These are phyloP conservation scores for Mohoua ochrocephala DNA, from an alignment of 2,113 vertebrate genomes.

Conservation along the genomic window DNA sequence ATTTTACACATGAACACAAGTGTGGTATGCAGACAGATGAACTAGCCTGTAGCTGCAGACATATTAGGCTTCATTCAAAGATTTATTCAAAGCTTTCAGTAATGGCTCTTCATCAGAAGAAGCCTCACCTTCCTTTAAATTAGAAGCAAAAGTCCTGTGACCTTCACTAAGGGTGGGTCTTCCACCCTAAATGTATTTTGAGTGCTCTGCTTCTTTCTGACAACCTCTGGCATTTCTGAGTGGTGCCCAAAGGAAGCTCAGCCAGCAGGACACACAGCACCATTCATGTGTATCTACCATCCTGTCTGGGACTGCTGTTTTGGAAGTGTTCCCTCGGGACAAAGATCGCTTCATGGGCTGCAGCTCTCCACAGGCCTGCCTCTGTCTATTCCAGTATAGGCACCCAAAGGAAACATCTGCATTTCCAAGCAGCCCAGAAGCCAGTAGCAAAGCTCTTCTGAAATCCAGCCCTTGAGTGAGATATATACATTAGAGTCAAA, in stretches of 20 bases:
- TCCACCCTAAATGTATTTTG: background rate
- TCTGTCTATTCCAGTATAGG: background rate
- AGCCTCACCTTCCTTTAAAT: background rate
- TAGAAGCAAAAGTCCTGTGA: background rate
- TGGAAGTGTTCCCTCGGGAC: background rate
- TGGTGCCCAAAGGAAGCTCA: background rate
- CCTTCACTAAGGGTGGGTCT: background rate
- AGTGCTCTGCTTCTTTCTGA: background rate
- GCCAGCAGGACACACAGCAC: background rate
- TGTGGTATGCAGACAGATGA: background rate
- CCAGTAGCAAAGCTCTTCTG: background rate
- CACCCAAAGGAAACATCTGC: background rate
- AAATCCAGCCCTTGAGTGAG: background rate
- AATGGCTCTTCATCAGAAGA: background rate
- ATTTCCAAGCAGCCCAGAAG: background rate
- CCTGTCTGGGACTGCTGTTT: background rate
- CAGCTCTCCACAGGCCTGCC: background rate
- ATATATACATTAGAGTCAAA: background rate
- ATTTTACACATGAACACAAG: background rate
- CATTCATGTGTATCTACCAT: fast-evolving
- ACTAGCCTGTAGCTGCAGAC: background rate
- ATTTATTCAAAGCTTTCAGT: background rate
- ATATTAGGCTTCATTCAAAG: background rate
- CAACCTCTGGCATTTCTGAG: background rate
- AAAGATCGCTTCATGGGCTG: background rate